Evolutionary conservation across 2,113 vertebrate species (phyloP), one percentile per base, ranked within the genome.

Genomic region (Euleptes europaea): DNA sequence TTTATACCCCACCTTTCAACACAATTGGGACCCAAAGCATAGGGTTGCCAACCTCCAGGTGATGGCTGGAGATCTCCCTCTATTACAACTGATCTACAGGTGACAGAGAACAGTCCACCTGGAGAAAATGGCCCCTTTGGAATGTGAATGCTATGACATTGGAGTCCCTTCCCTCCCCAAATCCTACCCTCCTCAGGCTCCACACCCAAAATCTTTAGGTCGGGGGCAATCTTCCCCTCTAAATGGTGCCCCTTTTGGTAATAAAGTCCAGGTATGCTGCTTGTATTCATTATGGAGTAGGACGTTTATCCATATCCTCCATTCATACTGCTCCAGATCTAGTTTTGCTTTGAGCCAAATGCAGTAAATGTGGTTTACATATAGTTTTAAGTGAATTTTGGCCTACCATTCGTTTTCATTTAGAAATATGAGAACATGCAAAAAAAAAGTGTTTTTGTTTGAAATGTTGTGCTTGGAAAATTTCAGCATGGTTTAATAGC

Each of bases 381-480:
- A 85, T 83, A 57, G 10, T 35, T 7, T 17, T 4, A 9, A 44
- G 85, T 89, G 83, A 72, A 31, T 63, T 86, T 77, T 77, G 72
- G 86, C 69, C 42, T 51, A 80, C 57, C 60, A 63, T 66, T 74
- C 17, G 74, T 63, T 72, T 84, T 71, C 69, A 51, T 49, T 91
- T 88, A 82, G 63, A 26, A 91, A 23, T 35, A 83, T 77, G 88
- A 78, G 17, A 15, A 80, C 78, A 84, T 42, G 84, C 42, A 85
- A 3, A 83, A 54, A 83, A 54, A 3, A 33, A 13, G 86, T 10
- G 6, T 38, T 87, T 89, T 85, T 87, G 63, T 81, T 89, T 84
- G 90, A 79, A 66, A 89, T 88, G 85, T 89, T n/a, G 88, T 88
- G 76, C 66, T 76, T 84, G 84, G 84, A 81, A 86, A 81, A n/a